A percentile compares a stretch with the other conserved stretches of the same genome.
Evolutionary conservation across 2,113 vertebrate species (phyloP).

Genomic region (Rhizomys pruinosus): DNA sequence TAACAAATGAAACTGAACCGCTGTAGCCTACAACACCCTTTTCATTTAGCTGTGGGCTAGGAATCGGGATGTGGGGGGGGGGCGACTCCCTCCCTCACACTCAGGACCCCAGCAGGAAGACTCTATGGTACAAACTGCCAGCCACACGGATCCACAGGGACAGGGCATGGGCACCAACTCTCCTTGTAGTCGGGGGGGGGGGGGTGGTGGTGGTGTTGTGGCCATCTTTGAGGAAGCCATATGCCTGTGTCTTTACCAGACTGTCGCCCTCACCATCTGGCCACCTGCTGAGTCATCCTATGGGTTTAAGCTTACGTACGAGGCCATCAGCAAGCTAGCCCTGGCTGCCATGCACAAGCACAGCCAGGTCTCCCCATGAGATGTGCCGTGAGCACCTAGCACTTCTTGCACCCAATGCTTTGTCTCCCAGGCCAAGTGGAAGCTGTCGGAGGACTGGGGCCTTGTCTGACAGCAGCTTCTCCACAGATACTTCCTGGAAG

Average conservation of each 20-base stretch:
- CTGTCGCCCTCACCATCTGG: neutral
- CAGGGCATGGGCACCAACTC: neutral
- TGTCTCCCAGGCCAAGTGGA: neutral
- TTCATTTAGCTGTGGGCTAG: neutral
- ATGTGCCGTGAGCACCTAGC: neutral
- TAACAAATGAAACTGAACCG: neutral
- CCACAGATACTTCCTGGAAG: neutral
- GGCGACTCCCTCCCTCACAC: neutral
- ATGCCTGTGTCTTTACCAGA: neutral
- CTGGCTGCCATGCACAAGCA: neutral
- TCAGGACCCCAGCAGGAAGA: neutral
- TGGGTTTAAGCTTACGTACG: neutral
- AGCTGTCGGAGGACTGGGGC: neutral
- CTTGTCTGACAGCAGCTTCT: conserved; percentile 16
- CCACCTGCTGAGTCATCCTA: neutral
- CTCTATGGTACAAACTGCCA: neutral
- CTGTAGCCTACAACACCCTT: neutral
- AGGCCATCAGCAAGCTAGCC: neutral
- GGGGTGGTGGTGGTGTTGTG: too few species aligned
- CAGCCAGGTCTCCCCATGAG: neutral
- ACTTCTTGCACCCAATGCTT: neutral
- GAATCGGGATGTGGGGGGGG: neutral
- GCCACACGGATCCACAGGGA: neutral
- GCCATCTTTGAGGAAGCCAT: neutral
- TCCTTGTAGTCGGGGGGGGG: neutral